phyloP scores from a whole-genome alignment of 2,888 invertebrate genomes.

The Pteria penguin region DNA sequence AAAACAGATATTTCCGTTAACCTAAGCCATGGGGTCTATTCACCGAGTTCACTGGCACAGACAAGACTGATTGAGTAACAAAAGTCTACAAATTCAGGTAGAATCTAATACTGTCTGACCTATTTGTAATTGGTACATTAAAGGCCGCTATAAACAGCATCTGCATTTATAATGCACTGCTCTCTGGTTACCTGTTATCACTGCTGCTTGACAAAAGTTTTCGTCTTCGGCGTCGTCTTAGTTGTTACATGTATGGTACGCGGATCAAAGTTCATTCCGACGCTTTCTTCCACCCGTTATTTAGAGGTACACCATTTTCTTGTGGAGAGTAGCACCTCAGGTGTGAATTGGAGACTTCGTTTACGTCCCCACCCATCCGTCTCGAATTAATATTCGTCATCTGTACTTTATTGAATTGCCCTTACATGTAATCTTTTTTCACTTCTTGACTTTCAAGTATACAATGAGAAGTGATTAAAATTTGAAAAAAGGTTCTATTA shows the following conservation, averaged over 20 bases:
- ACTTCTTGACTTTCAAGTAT: too few species aligned
- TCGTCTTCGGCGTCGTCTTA: background rate
- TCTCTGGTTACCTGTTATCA: background rate
- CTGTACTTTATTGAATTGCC: too few species aligned
- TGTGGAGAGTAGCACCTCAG: background rate
- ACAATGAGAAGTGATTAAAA: too few species aligned
- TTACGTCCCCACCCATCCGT: background rate
- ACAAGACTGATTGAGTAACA: background rate
- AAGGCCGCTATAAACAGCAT: background rate
- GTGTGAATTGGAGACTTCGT: constrained; percentile 1
- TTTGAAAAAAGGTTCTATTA: too few species aligned
- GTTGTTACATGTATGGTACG: background rate
- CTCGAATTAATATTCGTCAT: background rate
- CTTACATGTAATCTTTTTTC: too few species aligned
- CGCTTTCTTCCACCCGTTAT: background rate
- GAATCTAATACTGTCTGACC: constrained; percentile 11
- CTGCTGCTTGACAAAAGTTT: background rate
- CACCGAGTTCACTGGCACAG: background rate
- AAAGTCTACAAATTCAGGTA: too few species aligned
- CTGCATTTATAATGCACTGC: background rate
- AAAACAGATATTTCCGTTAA: too few species aligned
- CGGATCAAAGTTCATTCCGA: background rate
- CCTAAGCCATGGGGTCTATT: too few species aligned
- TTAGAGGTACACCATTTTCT: background rate
- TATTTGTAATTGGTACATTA: constrained; percentile 12